Conservation (phyloP, 2,113 vertebrate genomes). For the Euleptes europaea region DNA sequence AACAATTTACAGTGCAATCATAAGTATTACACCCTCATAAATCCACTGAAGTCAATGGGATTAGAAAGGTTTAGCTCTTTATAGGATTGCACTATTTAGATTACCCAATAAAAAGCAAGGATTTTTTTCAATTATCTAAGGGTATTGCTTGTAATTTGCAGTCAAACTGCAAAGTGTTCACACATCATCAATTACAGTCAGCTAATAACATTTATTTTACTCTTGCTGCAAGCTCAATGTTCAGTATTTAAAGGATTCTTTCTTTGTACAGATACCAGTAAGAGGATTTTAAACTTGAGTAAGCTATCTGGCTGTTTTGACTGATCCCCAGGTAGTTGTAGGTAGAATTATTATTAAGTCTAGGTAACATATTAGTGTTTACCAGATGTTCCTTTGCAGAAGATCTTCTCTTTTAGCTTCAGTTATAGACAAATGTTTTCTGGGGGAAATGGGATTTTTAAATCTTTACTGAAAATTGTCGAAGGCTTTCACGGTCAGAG, state of each 20-base stretch:
- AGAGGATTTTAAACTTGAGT: not conserved
- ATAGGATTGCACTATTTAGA: too few species aligned
- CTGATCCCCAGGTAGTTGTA: not conserved
- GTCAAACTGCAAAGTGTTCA: too few species aligned
- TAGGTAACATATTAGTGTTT: not conserved
- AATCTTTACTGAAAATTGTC: not conserved
- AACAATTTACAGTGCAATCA: too few species aligned
- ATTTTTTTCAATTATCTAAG: too few species aligned
- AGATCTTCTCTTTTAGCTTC: not conserved
- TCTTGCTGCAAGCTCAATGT: not conserved
- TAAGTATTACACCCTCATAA: too few species aligned
- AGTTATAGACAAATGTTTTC: not conserved
- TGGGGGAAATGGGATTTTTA: constrained; percentile 13
- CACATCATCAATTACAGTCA: too few species aligned
- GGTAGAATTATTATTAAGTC: not conserved
- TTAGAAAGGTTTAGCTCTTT: too few species aligned
- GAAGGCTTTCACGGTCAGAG: too few species aligned
- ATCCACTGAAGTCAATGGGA: too few species aligned
- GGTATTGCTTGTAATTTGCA: not conserved
- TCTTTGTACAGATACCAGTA: not conserved
- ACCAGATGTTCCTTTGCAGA: not conserved
- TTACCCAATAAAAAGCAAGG: too few species aligned
- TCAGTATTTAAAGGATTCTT: not conserved
- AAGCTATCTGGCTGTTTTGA: not conserved
- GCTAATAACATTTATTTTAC: too few species aligned